Percentiles rank a stretch among this genome's conserved stretches.
Conservation (phyloP, 2,797 vertebrate genomes). For the Anabacerthia variegaticeps region DNA sequence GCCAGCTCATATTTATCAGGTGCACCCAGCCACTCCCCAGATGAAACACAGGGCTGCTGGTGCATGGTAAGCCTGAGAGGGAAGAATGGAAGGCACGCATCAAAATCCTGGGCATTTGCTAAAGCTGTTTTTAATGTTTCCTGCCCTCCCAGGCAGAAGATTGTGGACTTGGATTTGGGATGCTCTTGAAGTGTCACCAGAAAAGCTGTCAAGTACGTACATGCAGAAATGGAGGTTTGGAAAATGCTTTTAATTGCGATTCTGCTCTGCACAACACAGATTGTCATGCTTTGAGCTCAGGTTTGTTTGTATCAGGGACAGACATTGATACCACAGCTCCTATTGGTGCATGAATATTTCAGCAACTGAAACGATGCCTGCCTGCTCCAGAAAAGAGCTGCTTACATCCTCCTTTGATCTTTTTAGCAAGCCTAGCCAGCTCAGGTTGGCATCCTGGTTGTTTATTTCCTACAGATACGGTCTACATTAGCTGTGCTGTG, state of each 20-base stretch:
- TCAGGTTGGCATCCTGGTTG: constrained; percentile 1
- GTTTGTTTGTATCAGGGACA: constrained; percentile 42
- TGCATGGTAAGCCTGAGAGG: neutral
- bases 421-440: neutral
- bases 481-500: neutral
- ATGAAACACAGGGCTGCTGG: neutral
- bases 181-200: constrained; percentile 9
- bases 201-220: neutral
- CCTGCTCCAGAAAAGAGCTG: constrained; percentile 47
- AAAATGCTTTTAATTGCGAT: constrained; percentile 17
- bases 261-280: neutral
- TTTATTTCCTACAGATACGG: neutral
- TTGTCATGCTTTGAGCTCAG: constrained; percentile 38
- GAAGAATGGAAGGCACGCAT: neutral
- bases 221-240: neutral
- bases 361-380: constrained; percentile 13
- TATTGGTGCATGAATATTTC: constrained; percentile 62
- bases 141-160: neutral
- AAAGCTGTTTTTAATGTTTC: neutral
- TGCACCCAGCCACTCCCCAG: neutral
- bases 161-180: constrained; percentile 15
- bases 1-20: constrained; percentile 44
- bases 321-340: constrained; percentile 38
- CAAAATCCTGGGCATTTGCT: neutral
- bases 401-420: constrained; percentile 26